These are phyloP conservation scores for Strix aluco DNA, from an alignment of 2,113 vertebrate genomes.

Conservation along the genomic window DNA sequence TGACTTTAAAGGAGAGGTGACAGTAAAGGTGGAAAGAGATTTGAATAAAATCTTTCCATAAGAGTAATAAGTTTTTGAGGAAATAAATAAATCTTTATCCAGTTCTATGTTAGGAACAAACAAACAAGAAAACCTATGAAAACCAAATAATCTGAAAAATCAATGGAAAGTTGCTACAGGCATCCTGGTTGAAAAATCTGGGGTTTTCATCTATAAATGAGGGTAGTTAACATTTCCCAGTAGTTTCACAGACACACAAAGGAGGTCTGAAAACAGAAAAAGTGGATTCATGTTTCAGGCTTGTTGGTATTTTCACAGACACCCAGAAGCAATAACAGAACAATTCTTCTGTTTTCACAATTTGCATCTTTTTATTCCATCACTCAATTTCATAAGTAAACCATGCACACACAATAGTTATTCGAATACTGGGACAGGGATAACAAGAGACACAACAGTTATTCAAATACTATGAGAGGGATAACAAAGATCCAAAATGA, in stretches of 20 bases:
- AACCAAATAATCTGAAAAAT: not conserved
- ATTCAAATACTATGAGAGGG: accelerated
- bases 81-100: not conserved
- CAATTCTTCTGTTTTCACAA: not conserved
- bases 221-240: not conserved
- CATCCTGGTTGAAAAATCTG: not conserved
- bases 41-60: not conserved
- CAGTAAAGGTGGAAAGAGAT: not conserved
- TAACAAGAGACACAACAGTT: not conserved
- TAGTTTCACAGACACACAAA: not conserved
- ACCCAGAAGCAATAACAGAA: accelerated
- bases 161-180: not conserved
- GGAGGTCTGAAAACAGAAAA: not conserved
- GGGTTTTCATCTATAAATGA: not conserved
- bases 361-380: not conserved
- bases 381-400: accelerated
- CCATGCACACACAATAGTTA: accelerated
- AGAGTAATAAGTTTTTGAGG: not conserved
- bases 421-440: accelerated
- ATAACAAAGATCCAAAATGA: not conserved
- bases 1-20: not conserved
- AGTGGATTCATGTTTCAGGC: accelerated
- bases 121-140: not conserved
- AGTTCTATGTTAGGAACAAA: not conserved
- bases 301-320: not conserved